A percentile compares a stretch with the other conserved stretches of the same genome.
Evolutionary conservation across 1,140 invertebrate genomes (phyloP).

Genomic region (Aleiodes sp.): DNA sequence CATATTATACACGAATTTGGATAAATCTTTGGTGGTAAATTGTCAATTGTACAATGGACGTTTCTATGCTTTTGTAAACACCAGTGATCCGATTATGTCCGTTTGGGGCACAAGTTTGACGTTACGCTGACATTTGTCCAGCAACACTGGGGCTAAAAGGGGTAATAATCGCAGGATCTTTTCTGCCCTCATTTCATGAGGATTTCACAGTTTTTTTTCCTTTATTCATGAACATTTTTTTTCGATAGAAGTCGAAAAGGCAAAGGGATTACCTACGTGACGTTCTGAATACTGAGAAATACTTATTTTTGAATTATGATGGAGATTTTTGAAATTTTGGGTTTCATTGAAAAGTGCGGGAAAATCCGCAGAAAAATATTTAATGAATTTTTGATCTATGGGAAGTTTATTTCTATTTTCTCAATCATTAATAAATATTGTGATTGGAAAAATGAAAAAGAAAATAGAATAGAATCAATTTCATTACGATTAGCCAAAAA

Average conservation of each 20-base stretch:
- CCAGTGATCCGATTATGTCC: slow-evolving; percentile 22
- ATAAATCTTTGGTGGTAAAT: slow-evolving; percentile 2
- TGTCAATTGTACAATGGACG: neutral
- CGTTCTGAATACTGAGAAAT: no score
- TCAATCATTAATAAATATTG: no score
- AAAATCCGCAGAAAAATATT: no score
- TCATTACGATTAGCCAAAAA: no score
- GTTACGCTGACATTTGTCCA: slow-evolving; percentile 8
- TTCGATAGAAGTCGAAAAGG: neutral
- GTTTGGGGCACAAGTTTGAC: neutral
- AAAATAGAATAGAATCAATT: no score
- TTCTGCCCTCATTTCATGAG: neutral
- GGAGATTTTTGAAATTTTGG: no score
- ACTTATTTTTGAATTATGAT: neutral
- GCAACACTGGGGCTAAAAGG: neutral
- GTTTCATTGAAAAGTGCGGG: no score
- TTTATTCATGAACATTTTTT: neutral
- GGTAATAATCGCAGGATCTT: neutral
- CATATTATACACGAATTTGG: slow-evolving; percentile 27
- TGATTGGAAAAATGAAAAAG: no score
- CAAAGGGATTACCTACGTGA: neutral
- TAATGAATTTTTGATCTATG: no score
- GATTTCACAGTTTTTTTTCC: neutral
- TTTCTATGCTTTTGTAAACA: slow-evolving; percentile 1
- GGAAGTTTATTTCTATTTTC: no score